Evolutionary conservation across 2,888 invertebrate species (phyloP).

Genomic region (Cryptophagus acutangulus): DNA sequence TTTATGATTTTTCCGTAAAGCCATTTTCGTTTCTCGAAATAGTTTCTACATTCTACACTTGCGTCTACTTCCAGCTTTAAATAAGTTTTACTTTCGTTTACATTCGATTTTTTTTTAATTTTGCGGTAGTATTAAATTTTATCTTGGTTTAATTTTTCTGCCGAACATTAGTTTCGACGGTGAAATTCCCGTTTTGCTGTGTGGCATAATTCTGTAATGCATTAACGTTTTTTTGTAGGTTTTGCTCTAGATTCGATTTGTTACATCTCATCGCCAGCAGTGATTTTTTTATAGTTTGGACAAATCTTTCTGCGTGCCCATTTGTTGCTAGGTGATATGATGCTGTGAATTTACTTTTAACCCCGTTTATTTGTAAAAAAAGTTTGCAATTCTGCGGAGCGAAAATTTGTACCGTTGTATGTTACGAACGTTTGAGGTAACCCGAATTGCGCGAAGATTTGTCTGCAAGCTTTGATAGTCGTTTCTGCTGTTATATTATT

Average conservation of each 20-base stretch:
- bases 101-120: background rate
- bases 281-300: background rate
- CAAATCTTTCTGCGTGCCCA: background rate
- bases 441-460: background rate
- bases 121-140: slow-evolving; percentile 5
- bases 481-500: background rate
- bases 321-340: background rate
- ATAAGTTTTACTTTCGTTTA: background rate
- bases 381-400: background rate
- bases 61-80: background rate
- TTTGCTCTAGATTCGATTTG: background rate
- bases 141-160: background rate
- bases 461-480: background rate
- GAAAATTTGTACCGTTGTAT: background rate
- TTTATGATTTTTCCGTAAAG: background rate
- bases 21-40: background rate
- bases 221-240: background rate
- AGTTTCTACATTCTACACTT: background rate
- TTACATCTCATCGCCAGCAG: background rate
- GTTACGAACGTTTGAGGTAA: background rate
- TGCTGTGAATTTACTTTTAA: background rate
- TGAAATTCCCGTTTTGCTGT: background rate
- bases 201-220: background rate
- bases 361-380: background rate
- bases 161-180: background rate